phyloP scores from a whole-genome alignment of 2,113 vertebrate species.

The Boleophthalmus pectinirostris region DNA sequence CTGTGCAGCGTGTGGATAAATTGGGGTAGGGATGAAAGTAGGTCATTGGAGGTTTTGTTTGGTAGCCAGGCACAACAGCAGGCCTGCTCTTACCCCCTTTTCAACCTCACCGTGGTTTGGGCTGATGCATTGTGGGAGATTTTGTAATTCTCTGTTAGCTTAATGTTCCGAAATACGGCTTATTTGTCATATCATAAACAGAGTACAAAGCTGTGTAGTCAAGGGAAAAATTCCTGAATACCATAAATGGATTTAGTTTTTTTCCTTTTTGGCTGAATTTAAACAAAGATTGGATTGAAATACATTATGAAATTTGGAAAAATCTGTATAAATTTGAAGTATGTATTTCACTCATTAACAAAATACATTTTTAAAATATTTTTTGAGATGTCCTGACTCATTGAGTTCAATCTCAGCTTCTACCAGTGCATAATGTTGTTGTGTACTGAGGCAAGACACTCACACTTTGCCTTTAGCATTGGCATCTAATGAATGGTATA shows the following conservation, averaged over 20 bases:
- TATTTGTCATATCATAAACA: background rate
- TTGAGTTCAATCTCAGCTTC: too few species aligned
- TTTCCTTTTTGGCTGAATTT: too few species aligned
- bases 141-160: constrained; percentile 33
- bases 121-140: constrained; percentile 30
- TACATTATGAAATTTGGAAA: too few species aligned
- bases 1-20: constrained; percentile 45
- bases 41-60: constrained; percentile 71
- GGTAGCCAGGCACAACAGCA: constrained; percentile 67
- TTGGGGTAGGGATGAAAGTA: constrained; percentile 63
- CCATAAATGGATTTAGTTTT: too few species aligned
- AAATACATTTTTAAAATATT: too few species aligned
- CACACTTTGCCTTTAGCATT: background rate
- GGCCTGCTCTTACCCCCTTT: constrained; percentile 40
- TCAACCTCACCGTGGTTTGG: constrained; percentile 37
- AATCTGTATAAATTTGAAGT: background rate
- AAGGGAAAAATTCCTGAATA: too few species aligned
- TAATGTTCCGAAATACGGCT: constrained; percentile 26
- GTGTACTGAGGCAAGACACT: background rate
- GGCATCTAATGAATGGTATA: background rate
- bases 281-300: too few species aligned
- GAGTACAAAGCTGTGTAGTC: background rate
- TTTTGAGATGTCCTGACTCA: too few species aligned
- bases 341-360: too few species aligned
- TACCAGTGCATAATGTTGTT: background rate